A percentile compares a stretch with the other conserved stretches of the same genome.
Conservation (phyloP, 2,888 invertebrate genomes). For the Polymixis lichenea region DNA sequence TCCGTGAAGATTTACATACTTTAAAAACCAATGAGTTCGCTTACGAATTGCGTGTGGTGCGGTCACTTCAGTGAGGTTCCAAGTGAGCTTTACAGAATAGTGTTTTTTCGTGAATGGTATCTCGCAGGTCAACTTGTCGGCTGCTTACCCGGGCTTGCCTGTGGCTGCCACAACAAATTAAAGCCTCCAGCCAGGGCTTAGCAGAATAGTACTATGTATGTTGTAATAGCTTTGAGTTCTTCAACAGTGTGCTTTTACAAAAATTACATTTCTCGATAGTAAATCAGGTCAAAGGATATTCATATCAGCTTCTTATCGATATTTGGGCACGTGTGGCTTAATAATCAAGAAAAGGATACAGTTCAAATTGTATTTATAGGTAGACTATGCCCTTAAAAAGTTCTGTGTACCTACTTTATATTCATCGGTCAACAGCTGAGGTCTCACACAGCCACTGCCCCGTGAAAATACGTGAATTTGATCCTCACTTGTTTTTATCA, state of each 20-base stretch:
- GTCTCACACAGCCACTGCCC: not conserved
- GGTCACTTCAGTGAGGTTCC: not conserved
- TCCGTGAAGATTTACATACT: not conserved
- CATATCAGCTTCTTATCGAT: constrained; percentile 11
- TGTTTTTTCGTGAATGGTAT: no score
- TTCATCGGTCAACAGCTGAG: not conserved
- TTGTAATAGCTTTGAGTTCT: not conserved
- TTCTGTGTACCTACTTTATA: not conserved
- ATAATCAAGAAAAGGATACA: not conserved
- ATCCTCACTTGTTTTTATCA: constrained; percentile 1
- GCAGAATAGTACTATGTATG: no score
- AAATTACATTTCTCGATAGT: constrained; percentile 3
- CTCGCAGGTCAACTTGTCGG: no score
- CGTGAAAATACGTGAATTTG: constrained; percentile 7
- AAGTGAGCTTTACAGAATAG: not conserved
- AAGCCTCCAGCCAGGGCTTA: no score
- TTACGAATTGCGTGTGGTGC: not conserved
- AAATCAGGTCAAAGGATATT: constrained; percentile 42
- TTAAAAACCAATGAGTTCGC: not conserved
- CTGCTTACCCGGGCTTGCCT: no score
- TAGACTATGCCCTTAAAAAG: not conserved
- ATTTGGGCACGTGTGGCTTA: constrained; percentile 28
- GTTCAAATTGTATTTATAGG: not conserved
- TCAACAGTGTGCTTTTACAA: not conserved
- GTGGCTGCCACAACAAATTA: no score